phyloP scores from a whole-genome alignment of 2,113 vertebrate species.

The Damaliscus lunatus region DNA sequence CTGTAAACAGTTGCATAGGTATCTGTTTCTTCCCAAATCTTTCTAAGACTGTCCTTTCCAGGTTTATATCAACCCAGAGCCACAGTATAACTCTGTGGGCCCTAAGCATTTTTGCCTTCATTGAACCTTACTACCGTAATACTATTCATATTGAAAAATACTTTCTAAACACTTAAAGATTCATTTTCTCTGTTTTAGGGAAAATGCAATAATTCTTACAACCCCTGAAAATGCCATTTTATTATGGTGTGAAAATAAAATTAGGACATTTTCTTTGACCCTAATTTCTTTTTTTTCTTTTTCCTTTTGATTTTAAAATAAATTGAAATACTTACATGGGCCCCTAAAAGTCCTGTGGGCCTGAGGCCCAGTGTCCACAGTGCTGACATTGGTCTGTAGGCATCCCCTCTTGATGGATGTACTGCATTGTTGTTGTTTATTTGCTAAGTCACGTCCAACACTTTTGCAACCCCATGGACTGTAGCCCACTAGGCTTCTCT shows the following conservation, averaged over 20 bases:
- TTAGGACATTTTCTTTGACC: neutral
- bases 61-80: neutral
- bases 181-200: neutral
- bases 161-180: neutral
- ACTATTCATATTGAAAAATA: neutral
- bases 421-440: neutral
- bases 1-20: neutral
- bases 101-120: neutral
- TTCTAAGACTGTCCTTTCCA: neutral
- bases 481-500: neutral
- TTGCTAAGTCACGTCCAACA: neutral
- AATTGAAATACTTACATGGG: neutral
- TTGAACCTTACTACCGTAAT: neutral
- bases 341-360: neutral
- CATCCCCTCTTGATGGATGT: neutral
- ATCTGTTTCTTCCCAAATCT: neutral
- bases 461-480: neutral
- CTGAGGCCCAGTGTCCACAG: neutral
- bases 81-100: neutral
- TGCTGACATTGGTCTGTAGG: rapidly evolving
- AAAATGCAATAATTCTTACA: neutral
- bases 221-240: neutral
- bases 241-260: neutral
- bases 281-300: neutral
- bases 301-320: neutral